phyloP scores from a whole-genome alignment of 1,140 invertebrate species.

The Frieseomelitta varia region DNA sequence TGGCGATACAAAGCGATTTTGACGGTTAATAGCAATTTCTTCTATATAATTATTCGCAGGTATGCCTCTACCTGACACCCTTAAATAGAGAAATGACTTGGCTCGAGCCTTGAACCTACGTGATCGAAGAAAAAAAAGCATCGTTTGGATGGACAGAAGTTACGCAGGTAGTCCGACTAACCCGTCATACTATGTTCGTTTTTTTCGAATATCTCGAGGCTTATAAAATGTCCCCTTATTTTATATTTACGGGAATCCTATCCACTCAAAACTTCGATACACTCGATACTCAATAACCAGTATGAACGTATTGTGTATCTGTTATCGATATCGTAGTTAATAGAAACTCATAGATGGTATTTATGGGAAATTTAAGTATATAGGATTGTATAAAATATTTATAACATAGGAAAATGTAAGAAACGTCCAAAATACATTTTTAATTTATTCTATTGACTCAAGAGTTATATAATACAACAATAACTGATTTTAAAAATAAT shows the following conservation, averaged over 20 bases:
- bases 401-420: no score
- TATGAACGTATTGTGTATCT: accelerated
- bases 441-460: no score
- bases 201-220: neutral
- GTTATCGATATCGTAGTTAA: neutral
- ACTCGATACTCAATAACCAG: neutral
- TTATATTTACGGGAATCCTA: neutral
- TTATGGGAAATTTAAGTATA: neutral
- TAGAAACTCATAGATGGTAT: neutral
- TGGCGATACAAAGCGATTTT: neutral
- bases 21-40: constrained; percentile 1
- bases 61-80: constrained; percentile 20
- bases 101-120: neutral
- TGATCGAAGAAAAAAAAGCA: constrained; percentile 4
- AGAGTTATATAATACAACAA: no score
- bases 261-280: neutral
- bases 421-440: neutral
- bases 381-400: neutral
- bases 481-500: no score
- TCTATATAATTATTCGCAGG: constrained; percentile 20
- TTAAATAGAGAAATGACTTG: neutral
- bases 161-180: constrained; percentile 2
- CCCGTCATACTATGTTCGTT: neutral
- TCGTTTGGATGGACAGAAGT: constrained; percentile 11
- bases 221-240: neutral